Evolutionary conservation across 2,113 vertebrate species (phyloP), one percentile per base, ranked within the genome.

Genomic region (Tetrax tetrax): DNA sequence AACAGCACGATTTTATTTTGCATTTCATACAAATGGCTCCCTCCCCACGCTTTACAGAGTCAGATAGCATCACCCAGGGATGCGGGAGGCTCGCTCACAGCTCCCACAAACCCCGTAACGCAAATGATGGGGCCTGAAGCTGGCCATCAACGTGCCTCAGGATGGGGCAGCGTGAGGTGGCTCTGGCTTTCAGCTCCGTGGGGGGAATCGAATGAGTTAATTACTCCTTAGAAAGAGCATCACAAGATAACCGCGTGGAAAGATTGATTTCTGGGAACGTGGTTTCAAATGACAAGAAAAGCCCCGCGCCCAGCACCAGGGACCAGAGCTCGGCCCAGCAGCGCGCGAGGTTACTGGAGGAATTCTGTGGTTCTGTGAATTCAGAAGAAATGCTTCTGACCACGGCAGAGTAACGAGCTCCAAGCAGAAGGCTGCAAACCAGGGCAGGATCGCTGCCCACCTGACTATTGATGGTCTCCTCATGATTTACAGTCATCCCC

Each of bases 1-100:
- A 85, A 35, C 64, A 57, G 35, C 13, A 78, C 27, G 38, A 2
- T 33, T 97, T 95, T 95, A 95, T 95, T 94, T 75, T 51, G 35
- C 63, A 65, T 74, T 95, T 70, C 83, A 93, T 86, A 90, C 64
- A 91, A 87, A 92, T 5, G 1, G 25, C 19, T 27, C 87, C 76
- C 82, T 64, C 35, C 69, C 54, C 64, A 13, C 1, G 13, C 41
- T 38, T 74, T 64, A 63, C 76, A 87, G 91, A 29, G 83, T 87
- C 71, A 29, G 71, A 51, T 0, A n/a, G 81, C 18, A 3, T 64
- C 47, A 53, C 41, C 80, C 31, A 12, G 68, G 7, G 57, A 63
- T 28, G 22, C 5, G 11, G 28, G 64, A 51, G 12, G 18, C 21
- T 74, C 1, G 0, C 18, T 8, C 6, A 10, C 61, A 76, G 18